These are phyloP conservation scores for Augochlora pura DNA, from an alignment of 1,140 invertebrate species.

Conservation along the genomic window DNA sequence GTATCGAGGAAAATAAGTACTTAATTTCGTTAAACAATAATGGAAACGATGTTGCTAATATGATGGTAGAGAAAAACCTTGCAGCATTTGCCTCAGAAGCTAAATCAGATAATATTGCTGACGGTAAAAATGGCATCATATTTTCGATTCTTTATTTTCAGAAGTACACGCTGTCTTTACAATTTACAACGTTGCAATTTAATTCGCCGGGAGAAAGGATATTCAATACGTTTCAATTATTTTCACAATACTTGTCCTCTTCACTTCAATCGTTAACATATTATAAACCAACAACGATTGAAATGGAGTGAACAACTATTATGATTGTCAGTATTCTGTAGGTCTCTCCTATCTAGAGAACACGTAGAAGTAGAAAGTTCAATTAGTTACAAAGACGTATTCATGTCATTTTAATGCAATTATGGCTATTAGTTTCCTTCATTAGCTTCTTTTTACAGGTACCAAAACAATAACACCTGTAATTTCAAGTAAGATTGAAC, in stretches of 20 bases:
- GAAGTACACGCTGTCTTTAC: no score
- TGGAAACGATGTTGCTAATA: conserved; percentile 72
- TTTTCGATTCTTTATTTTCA: not conserved
- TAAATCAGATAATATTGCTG: not conserved
- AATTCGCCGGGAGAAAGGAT: no score
- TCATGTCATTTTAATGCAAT: not conserved
- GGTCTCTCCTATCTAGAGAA: no score
- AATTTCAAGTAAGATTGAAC: conserved; percentile 37
- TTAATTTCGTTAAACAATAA: conserved; percentile 81
- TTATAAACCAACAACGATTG: no score
- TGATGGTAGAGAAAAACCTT: conserved; percentile 76
- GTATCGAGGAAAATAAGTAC: conserved; percentile 77
- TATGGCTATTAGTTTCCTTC: not conserved
- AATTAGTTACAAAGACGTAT: not conserved
- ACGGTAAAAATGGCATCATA: conserved; percentile 54
- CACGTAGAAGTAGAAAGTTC: no score
- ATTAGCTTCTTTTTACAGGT: conserved; percentile 25
- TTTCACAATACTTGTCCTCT: no score
- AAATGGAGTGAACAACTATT: no score
- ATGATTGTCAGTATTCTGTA: no score
- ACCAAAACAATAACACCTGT: conserved; percentile 5
- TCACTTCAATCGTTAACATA: no score
- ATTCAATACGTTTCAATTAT: no score
- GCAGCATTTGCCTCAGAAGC: conserved; percentile 59
- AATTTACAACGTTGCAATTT: no score